Base-by-base conservation (phyloP, 2,113 vertebrate species). In the Pteronura brasiliensis region DNA sequence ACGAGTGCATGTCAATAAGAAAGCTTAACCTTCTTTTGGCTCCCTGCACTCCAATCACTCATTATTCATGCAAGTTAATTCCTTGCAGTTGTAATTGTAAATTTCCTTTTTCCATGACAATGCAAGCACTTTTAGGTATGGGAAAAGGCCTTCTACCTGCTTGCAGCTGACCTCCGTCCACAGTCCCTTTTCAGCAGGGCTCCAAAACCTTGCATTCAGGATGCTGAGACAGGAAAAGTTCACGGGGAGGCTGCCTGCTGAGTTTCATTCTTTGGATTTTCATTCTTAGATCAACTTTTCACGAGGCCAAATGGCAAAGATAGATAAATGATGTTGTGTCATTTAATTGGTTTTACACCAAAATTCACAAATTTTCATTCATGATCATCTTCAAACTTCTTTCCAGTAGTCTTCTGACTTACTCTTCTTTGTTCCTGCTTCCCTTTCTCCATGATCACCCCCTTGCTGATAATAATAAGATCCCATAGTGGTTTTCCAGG, bases 41-140 rank as follows among this genome's bases (percentile, higher is more conserved):
- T 98, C 92, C 77, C 36, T 87, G 63, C 79, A 49, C 42, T 83
- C 93, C 96, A 92, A 81, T 93, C 93, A 97, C 69, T 86, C 59
- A 9, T 31, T 96, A n/a, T 88, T 98, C 92, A 90, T 81, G 44
- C 80, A 95, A 96, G 79, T 61, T 91, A 93, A 96, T 96, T 96
- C 77, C 95, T 94, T 74, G 47, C 47, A 95, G 81, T 90, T 96
- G 15, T 93, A 57, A 74, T n/a, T 79, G 15, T 83, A 96, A 95
- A 85, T 90, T 61, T 71, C 20, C 18, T 52, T 65, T 85, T 90
- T 88, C 85, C 72, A 44, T 71, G 91, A 95, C 88, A 94, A 36
- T 1, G 3, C 36, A n/a, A 80, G 92, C 17, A 81, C 96, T 39
- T 42, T 72, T 8, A 95, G 84, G 44, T 82, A 85, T 47, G 91